Percentiles rank a stretch among this genome's conserved stretches.
These are phyloP conservation scores for Quiscalus mexicanus DNA, from an alignment of 2,113 vertebrate genomes.

Conservation along the genomic window DNA sequence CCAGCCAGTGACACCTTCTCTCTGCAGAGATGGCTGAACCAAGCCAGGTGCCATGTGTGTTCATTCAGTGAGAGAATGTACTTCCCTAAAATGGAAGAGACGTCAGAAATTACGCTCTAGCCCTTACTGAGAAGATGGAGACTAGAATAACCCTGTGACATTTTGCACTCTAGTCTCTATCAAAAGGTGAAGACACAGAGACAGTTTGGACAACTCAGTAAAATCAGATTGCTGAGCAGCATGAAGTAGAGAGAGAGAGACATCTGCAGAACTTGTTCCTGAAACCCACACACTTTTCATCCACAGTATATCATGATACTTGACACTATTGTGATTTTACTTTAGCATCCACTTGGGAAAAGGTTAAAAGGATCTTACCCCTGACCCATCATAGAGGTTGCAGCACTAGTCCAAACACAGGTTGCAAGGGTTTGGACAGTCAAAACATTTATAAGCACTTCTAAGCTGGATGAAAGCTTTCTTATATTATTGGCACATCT, in stretches of 20 bases:
- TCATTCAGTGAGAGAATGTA: neutral
- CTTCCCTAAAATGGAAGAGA: neutral
- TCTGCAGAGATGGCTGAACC: neutral
- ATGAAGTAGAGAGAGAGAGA: neutral
- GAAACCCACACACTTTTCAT: neutral
- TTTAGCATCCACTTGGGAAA: neutral
- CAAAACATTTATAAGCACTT: neutral
- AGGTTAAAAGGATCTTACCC: neutral
- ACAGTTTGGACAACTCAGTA: neutral
- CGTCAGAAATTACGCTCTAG: neutral
- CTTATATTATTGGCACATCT: neutral
- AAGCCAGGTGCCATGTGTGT: neutral
- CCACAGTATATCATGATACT: neutral
- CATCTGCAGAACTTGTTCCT: neutral
- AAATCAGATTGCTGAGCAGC: neutral
- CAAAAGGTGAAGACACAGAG: neutral
- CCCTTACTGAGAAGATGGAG: neutral
- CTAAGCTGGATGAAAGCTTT: neutral
- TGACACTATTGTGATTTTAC: neutral
- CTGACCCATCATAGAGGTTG: neutral
- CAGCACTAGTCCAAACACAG: neutral
- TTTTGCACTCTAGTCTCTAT: neutral
- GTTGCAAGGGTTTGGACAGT: neutral
- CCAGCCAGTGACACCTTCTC: neutral
- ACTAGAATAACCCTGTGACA: neutral